phyloP scores from a whole-genome alignment of 2,888 invertebrate species.

The Sminthurinus aureus region DNA sequence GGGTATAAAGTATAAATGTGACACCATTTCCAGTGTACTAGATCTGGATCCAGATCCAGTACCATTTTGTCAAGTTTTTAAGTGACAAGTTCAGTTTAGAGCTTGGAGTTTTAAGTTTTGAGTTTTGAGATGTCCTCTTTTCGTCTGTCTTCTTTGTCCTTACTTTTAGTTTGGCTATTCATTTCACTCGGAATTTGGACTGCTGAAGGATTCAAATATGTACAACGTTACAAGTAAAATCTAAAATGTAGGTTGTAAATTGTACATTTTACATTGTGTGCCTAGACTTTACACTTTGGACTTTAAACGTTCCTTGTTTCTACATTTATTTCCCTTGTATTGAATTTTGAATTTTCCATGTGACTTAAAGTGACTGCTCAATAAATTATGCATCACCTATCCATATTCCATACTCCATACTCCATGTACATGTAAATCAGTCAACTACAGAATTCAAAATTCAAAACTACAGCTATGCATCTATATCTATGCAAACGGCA shows the following conservation, averaged over 20 bases:
- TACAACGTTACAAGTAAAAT: no score
- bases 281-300: no score
- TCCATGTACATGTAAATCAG: neutral
- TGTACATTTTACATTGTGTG: no score
- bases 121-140: neutral
- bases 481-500: no score
- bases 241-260: no score
- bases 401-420: no score
- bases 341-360: neutral
- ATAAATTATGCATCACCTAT: neutral
- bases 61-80: neutral
- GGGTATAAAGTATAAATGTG: neutral
- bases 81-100: neutral
- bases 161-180: neutral
- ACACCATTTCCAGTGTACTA: neutral
- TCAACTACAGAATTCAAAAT: neutral
- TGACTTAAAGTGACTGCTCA: neutral
- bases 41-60: no score
- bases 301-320: no score
- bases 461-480: no score
- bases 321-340: no score
- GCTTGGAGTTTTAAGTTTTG: neutral
- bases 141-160: neutral
- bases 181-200: no score
- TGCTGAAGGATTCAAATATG: no score